phyloP scores from a whole-genome alignment of 2,888 invertebrate genomes.

The Eumerus sabulonum region DNA sequence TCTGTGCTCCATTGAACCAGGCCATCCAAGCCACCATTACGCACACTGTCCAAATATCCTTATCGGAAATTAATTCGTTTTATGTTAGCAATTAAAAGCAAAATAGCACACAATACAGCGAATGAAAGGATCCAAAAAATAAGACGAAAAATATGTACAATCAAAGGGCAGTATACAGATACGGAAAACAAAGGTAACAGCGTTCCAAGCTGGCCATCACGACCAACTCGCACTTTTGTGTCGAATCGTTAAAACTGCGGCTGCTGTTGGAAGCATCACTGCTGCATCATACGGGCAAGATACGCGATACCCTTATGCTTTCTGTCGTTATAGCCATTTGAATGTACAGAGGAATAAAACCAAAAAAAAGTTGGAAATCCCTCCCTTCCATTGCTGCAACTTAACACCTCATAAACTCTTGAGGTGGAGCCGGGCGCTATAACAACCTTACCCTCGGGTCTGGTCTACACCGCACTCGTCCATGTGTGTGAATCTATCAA shows the following conservation, averaged over 20 bases:
- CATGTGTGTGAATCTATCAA: constrained; percentile 42
- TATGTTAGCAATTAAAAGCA: constrained; percentile 60
- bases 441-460: not conserved
- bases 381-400: constrained; percentile 15
- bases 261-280: no score
- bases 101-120: constrained; percentile 20
- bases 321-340: constrained; percentile 36
- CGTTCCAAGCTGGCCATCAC: no score
- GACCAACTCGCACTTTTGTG: not conserved
- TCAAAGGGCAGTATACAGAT: constrained; percentile 6
- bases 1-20: constrained; percentile 7
- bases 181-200: constrained; percentile 8
- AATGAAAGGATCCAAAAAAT: not conserved
- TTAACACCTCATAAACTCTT: constrained; percentile 62
- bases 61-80: constrained; percentile 67
- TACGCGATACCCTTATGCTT: constrained; percentile 40
- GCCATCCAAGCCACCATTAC: constrained; percentile 30
- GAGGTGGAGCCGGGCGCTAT: constrained; percentile 4
- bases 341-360: constrained; percentile 44
- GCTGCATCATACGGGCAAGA: constrained; percentile 51
- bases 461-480: not conserved
- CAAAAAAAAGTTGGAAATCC: constrained; percentile 3
- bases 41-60: constrained; percentile 61
- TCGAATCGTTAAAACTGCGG: constrained; percentile 40
- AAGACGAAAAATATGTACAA: constrained; percentile 9